Evolutionary conservation across 2,797 vertebrate genomes (phyloP), one percentile per base, ranked within the genome.

Genomic region (Setipinna tenuifilis): DNA sequence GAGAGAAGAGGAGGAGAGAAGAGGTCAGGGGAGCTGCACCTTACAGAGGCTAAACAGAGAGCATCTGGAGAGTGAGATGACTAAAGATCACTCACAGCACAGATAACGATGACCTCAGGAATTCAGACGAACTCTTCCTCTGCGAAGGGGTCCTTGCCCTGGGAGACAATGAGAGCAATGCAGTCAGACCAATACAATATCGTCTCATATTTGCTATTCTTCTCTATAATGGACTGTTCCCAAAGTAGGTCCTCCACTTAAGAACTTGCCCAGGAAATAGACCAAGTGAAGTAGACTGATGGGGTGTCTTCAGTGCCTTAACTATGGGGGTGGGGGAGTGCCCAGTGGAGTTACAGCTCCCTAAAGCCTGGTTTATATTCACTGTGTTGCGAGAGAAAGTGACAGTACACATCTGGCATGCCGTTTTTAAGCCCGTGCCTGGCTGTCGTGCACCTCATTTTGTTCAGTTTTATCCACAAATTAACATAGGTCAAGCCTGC

Each of bases 51-150:
- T 28, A 62, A 9, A 62, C 61, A 46, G 12, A 21, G 31, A 82
- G 31, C 35, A 85, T 35, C 0, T 2, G 82, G 14, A 11, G 9
- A 25, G 46, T 82, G 28, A 25, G 31, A 14, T 25, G 25, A 62
- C 7, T 59, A 80, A 54, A 54, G 14, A 54, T 54, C 19, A 95
- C 95, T 95, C 87, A 96, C 95, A 95, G 89, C 11, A 91, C 89
- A 1, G 83, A 88, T 48, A 95, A 92, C 0, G 85, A 62, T 0
- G 91, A 88, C 87, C 84, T 93, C 61, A 59, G 54, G 6, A 84
- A 0, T n/a, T 83, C 82, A 0, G 10, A 80, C 0, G 85, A 82
- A 31, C 93, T 92, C 62, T 78, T 92, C 71, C 25, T 92, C 4
- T 68, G 87, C 9, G 93, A 92, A 0, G 91, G 93, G 58, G 93